Percentiles rank a stretch among this genome's conserved stretches.
These are phyloP conservation scores for Xanthorhoe designata DNA, from an alignment of 2,888 invertebrate genomes.

Conservation along the genomic window DNA sequence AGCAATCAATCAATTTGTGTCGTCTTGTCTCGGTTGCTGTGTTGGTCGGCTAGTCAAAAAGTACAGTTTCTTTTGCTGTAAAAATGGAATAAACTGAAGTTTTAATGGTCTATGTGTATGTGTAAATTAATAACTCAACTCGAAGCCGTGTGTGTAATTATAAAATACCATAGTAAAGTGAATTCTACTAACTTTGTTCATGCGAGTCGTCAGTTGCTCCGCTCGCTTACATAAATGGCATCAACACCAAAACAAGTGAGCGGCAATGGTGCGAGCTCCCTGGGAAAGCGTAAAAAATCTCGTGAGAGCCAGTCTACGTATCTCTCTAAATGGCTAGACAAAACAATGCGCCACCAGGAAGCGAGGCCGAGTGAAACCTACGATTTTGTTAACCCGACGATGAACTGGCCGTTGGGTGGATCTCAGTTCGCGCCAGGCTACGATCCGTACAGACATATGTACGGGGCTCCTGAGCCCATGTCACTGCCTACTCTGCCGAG, in stretches of 20 bases:
- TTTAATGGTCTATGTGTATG: slow-evolving; percentile 3
- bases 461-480: slow-evolving; percentile 86
- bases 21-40: slow-evolving; percentile 4
- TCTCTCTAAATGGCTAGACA: slow-evolving; percentile 82
- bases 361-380: slow-evolving; percentile 71
- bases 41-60: neutral
- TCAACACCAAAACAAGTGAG: slow-evolving; percentile 78
- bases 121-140: slow-evolving; percentile 3
- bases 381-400: slow-evolving; percentile 63
- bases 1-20: neutral
- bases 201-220: slow-evolving; percentile 35
- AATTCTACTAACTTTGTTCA: slow-evolving; percentile 25
- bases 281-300: slow-evolving; percentile 82
- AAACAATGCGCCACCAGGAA: slow-evolving; percentile 77
- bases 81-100: slow-evolving; percentile 18
- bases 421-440: slow-evolving; percentile 74
- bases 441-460: slow-evolving; percentile 82
- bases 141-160: neutral
- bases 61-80: slow-evolving; percentile 1
- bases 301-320: slow-evolving; percentile 74
- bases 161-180: slow-evolving; percentile 4
- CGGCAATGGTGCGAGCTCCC: slow-evolving; percentile 67
- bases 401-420: slow-evolving; percentile 66
- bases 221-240: slow-evolving; percentile 70
- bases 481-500: slow-evolving; percentile 87